Base-by-base conservation (phyloP, 2,113 vertebrate species). In the Dipodomys ordii region DNA sequence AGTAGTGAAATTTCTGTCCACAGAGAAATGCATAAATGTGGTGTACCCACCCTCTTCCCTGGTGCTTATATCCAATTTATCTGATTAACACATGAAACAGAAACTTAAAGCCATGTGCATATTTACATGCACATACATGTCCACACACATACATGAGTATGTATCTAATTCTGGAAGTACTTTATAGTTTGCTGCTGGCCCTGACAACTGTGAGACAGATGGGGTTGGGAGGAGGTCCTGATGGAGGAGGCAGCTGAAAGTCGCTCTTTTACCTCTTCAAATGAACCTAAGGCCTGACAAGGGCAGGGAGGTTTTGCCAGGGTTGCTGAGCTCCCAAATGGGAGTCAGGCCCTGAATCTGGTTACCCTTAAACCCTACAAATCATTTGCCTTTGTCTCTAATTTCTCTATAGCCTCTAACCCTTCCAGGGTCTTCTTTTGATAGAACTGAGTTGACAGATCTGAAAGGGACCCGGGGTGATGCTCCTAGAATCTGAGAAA, bases 351-450 rank as follows among this genome's bases (percentile, higher is more conserved):
- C 65, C 53, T 72, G 39, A 67, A 9, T 76, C 15, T 62, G 67
- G 4, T 80, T 87, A 73, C 46, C 15, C 6, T 73, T 80, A 85
- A 77, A 64, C 78, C 49, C 28, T 57, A 78, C 35, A 77, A 79
- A 65, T 83, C 71, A 32, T 35, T 88, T 67, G 62, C 65, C 53
- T 74, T 46, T 82, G 10, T 68, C 53, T 84, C 32, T 71, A 71
- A 53, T 79, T 93, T 91, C 49, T 92, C 88, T 86, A 30, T 2
- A 67, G 12, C 64, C 53, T 92, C 57, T 89, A 60, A 69, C 76
- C 30, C 77, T 93, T 68, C 44, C 73, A 57, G 13, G 79, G 27
- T 87, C 67, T 78, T 81, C 30, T 73, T 62, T n/a, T 13, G 68
- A n/a, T 15, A 81, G 32, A 84, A 92, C 67, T 78, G 76, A 91